These are phyloP conservation scores for Mythimna albipuncta DNA, from an alignment of 2,888 invertebrate genomes.

Conservation along the genomic window DNA sequence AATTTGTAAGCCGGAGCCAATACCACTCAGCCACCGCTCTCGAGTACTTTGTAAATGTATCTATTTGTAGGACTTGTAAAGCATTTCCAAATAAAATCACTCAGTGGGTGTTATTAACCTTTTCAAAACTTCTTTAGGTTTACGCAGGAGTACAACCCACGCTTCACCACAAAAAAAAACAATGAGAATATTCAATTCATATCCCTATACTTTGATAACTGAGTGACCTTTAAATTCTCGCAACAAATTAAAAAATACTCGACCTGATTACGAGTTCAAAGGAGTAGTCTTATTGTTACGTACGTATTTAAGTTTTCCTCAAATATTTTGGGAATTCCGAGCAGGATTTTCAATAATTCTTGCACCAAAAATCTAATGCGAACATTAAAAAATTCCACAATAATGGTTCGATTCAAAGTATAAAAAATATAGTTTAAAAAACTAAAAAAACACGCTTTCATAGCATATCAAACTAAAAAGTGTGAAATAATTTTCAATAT, in stretches of 20 bases:
- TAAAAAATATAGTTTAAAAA: no score
- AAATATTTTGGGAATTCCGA: neutral
- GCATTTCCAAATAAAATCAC: constrained; percentile 1
- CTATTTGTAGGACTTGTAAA: neutral
- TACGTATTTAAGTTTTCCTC: neutral
- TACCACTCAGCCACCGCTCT: no score
- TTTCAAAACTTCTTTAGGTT: constrained; percentile 3
- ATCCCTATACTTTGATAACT: neutral
- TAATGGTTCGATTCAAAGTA: no score
- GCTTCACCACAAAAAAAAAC: constrained; percentile 1
- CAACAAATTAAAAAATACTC: neutral
- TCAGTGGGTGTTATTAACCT: constrained; percentile 16
- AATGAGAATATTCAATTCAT: neutral
- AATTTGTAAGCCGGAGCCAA: no score
- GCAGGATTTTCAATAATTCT: neutral
- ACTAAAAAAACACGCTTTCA: no score
- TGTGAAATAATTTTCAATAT: no score
- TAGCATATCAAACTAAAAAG: no score
- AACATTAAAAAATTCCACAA: no score
- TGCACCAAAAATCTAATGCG: no score
- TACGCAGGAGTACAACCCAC: constrained; percentile 18
- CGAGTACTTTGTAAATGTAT: neutral
- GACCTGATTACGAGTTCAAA: neutral
- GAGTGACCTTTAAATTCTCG: neutral
- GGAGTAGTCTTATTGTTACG: neutral